A percentile compares a stretch with the other conserved stretches of the same genome.
Conservation (phyloP, 2,888 invertebrate genomes). For the Stenchaetothrips biformis region DNA sequence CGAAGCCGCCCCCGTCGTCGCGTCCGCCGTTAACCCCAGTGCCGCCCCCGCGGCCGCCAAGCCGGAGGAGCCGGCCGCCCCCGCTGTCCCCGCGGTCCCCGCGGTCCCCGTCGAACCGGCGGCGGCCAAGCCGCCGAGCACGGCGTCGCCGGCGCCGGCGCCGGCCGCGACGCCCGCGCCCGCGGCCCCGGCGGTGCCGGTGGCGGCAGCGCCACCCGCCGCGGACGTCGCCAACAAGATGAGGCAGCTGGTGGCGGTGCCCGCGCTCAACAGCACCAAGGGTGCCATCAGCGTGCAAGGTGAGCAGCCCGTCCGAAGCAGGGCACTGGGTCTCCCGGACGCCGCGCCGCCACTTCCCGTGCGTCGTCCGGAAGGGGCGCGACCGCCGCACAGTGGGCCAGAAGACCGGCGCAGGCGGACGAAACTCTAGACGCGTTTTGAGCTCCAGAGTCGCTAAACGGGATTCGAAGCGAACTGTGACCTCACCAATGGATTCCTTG, state of each 20-base stretch:
- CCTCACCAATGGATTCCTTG: too few species aligned
- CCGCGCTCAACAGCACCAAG: neutral
- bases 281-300: neutral
- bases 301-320: neutral
- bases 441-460: too few species aligned
- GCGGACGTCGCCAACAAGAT: neutral
- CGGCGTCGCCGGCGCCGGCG: neutral
- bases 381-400: neutral
- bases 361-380: neutral
- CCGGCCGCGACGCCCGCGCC: neutral
- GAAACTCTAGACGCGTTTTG: too few species aligned
- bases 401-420: too few species aligned
- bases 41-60: neutral
- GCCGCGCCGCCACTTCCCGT: neutral
- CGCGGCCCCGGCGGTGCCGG: neutral
- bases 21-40: neutral
- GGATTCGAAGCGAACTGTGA: too few species aligned
- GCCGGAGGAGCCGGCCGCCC: neutral
- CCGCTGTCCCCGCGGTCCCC: neutral
- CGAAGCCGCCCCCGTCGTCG: neutral
- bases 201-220: neutral
- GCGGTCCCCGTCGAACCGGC: neutral
- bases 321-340: neutral
- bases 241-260: neutral
- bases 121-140: neutral